Base-by-base conservation (phyloP, 2,113 vertebrate genomes). In the Neopipo cinnamomea region DNA sequence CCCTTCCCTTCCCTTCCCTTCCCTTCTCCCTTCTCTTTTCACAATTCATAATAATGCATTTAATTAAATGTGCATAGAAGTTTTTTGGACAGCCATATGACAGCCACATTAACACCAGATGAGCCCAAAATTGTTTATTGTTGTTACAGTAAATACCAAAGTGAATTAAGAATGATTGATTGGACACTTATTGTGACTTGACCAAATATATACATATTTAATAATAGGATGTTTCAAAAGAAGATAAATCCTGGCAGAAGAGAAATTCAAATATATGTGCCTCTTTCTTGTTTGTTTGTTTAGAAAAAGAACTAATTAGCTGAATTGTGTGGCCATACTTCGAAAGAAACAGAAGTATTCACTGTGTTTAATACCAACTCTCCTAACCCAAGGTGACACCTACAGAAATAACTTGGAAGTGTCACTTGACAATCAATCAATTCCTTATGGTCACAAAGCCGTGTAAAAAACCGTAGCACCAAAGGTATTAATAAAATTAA, bases 101-200 rank as follows among this genome's bases (percentile, higher is more conserved):
- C 44, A 46, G 44, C 19, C 44, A 46, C 97, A 97, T 98, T 98
- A 98, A 93, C 98, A 97, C 94, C 97, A 98, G 96, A 97, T 97
- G 98, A 98, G 94, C 89, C 73, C 91, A 33, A 94, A 97, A 71
- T 50, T 93, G 95, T 84, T 95, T 91, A 79, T 87, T 70, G 93
- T 96, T 78, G 80, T 92, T 97, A 74, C 88, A 92, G 50, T 67
- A 61, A 91, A 94, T 85, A 93, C 80, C 94, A 91, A 92, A 96
- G 77, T 67, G 75, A 86, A 53, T 95, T 65, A 82, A 93, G 89
- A 90, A 66, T 49, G 19, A 92, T 92, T 59, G 89, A 85, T 85
- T 10, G 5, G 78, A 46, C 66, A 44, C n/a, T 97, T 89, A 93
- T 73, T 81, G 66, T 71, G 65, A 95, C 88, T 92, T 62, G 65